Percentiles rank a stretch among this genome's conserved stretches.
Conservation (phyloP, 2,113 vertebrate species). For the Erythrocercus mccallii region DNA sequence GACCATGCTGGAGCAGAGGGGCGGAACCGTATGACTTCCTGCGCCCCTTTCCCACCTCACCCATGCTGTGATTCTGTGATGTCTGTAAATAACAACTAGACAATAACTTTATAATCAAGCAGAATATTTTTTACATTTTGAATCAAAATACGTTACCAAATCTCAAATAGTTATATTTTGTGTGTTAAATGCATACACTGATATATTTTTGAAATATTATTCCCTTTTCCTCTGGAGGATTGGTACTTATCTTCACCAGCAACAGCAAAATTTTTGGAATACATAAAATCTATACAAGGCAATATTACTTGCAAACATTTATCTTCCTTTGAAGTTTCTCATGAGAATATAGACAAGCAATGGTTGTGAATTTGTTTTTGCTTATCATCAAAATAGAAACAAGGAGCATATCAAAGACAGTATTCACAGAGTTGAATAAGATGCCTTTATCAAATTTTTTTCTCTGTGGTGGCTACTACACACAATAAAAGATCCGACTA, state of each 20-base stretch:
- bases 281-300: not conserved
- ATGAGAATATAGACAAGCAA: not conserved
- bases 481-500: rapidly evolving
- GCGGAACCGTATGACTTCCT: not conserved
- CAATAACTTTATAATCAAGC: not conserved
- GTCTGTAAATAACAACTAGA: not conserved
- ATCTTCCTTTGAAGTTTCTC: not conserved
- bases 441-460: not conserved
- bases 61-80: not conserved
- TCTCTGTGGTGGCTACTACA: not conserved
- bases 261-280: not conserved
- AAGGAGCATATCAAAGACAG: not conserved
- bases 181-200: not conserved
- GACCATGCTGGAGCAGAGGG: not conserved
- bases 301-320: not conserved
- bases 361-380: not conserved
- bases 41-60: not conserved
- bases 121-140: not conserved
- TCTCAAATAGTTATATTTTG: not conserved
- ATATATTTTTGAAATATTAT: not conserved
- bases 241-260: not conserved
- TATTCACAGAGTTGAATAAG: not conserved
- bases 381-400: not conserved
- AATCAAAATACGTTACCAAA: not conserved
- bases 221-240: not conserved